Evolutionary conservation across 2,888 invertebrate species (phyloP).

Genomic region (Cheilosia soror): DNA sequence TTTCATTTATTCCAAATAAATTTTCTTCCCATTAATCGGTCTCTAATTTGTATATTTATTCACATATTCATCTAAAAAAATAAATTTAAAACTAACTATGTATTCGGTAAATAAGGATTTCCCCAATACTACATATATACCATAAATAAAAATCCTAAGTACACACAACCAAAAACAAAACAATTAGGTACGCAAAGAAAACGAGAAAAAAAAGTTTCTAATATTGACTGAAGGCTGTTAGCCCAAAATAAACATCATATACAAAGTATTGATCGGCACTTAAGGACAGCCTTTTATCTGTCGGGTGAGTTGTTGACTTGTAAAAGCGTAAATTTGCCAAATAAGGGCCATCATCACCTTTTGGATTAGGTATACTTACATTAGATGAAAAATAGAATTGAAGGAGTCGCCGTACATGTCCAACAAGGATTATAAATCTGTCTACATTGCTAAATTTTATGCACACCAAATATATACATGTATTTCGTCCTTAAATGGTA

Average conservation of each 20-base stretch:
- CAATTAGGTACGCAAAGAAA: background rate
- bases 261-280: constrained; percentile 17
- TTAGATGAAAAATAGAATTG: too few relatives aligned
- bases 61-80: too few relatives aligned
- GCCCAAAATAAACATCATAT: constrained; percentile 7
- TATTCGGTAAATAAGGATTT: too few relatives aligned
- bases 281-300: background rate
- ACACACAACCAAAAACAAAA: background rate
- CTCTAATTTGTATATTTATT: too few relatives aligned
- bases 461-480: too few relatives aligned
- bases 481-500: too few relatives aligned
- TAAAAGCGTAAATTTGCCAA: constrained; percentile 13
- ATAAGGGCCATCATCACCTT: background rate
- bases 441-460: too few relatives aligned
- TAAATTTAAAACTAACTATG: too few relatives aligned
- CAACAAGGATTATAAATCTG: too few relatives aligned
- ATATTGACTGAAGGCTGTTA: constrained; percentile 22
- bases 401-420: too few relatives aligned
- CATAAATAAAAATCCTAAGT: background rate
- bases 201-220: background rate
- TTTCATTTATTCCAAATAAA: too few relatives aligned
- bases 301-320: constrained; percentile 16
- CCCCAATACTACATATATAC: background rate
- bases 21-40: too few relatives aligned
- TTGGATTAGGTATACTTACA: background rate